Conservation (phyloP, 2,113 vertebrate genomes). For the Aegithalos caudatus region DNA sequence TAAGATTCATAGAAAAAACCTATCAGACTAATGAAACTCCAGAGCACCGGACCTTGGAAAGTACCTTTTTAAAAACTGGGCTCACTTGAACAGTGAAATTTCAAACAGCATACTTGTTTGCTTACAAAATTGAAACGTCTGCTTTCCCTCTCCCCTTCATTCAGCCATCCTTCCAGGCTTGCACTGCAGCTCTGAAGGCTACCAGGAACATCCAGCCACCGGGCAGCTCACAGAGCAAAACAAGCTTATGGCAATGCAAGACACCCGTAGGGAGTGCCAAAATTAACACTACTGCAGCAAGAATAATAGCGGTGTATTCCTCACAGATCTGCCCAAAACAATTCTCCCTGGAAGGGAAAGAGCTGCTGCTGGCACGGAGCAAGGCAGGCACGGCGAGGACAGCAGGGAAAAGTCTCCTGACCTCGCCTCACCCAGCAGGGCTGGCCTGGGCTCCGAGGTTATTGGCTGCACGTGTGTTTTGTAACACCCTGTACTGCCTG, state of each 20-base stretch:
- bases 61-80: not conserved
- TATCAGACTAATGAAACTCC: not conserved
- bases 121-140: not conserved
- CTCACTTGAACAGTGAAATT: not conserved
- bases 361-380: not conserved
- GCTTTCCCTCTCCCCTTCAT: not conserved
- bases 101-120: not conserved
- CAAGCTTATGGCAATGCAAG: not conserved
- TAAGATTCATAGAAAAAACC: not conserved
- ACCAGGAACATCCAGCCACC: not conserved
- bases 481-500: not conserved
- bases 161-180: not conserved
- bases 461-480: conserved; percentile 4
- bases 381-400: not conserved
- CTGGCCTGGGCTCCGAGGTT: not conserved
- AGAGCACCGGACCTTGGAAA: not conserved
- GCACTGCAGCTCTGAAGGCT: not conserved
- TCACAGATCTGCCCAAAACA: not conserved
- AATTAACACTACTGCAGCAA: not conserved
- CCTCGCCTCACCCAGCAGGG: conserved; percentile 3
- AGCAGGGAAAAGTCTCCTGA: not conserved
- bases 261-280: rapidly evolving
- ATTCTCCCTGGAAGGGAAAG: not conserved
- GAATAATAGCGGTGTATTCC: not conserved
- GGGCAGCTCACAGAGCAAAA: not conserved